Percentiles rank a stretch among this genome's conserved stretches.
These are phyloP conservation scores for Indri indri DNA, from an alignment of 2,113 vertebrate genomes.

Conservation along the genomic window DNA sequence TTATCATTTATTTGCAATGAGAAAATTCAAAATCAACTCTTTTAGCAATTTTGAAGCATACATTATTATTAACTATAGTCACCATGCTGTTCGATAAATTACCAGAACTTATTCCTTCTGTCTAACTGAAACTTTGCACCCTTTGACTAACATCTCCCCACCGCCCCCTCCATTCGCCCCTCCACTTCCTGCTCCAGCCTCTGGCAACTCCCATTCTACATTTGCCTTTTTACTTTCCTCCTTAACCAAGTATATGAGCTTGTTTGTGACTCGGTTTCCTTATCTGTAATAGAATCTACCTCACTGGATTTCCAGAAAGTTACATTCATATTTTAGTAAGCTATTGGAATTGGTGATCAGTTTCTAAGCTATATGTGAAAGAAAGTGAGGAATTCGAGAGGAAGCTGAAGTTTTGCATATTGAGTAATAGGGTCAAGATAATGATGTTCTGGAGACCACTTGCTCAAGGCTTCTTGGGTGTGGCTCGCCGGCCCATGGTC, in stretches of 20 bases:
- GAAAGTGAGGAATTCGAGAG: not conserved
- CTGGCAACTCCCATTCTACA: not conserved
- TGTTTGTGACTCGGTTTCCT: not conserved
- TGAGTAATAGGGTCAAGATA: not conserved
- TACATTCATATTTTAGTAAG: not conserved
- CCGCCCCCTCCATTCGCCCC: accelerated
- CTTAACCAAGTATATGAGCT: not conserved
- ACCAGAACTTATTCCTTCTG: not conserved
- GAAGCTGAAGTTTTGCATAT: not conserved
- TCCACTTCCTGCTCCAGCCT: not conserved
- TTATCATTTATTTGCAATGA: not conserved
- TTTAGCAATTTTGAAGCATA: not conserved
- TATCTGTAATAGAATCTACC: not conserved
- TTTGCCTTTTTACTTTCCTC: not conserved
- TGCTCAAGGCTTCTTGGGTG: too few relatives aligned
- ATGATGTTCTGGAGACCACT: not conserved
- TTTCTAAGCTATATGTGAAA: not conserved
- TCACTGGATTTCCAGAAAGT: not conserved
- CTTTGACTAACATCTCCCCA: too few relatives aligned
- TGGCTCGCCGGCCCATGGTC: too few relatives aligned
- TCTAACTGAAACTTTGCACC: not conserved
- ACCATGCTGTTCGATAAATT: not conserved
- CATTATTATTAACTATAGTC: not conserved
- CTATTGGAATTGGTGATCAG: not conserved
- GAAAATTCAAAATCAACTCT: not conserved